phyloP scores from a whole-genome alignment of 2,888 invertebrate species.

The Heteromyza rotundicornis region DNA sequence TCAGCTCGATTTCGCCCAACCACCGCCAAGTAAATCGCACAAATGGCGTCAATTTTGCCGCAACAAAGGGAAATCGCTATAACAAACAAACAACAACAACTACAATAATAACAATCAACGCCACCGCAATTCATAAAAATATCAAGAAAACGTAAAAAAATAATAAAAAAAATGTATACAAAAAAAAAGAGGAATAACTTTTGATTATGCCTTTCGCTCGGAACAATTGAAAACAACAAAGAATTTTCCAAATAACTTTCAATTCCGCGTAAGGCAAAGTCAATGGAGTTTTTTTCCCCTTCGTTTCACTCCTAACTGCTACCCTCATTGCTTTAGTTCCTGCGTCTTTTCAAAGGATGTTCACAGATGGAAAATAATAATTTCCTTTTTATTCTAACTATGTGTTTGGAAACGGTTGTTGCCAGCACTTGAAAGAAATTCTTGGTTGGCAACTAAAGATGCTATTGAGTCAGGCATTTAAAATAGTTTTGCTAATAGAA shows the following conservation, averaged over 20 bases:
- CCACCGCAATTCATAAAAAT: constrained; percentile 1
- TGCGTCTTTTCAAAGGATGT: no score
- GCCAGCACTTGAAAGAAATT: no score
- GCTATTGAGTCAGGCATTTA: no score
- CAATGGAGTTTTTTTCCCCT: no score
- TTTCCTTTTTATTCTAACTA: no score
- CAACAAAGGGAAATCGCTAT: not conserved
- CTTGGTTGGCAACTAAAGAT: no score
- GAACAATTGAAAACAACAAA: constrained; percentile 1
- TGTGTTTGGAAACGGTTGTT: no score
- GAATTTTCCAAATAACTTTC: not conserved
- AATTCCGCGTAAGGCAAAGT: not conserved
- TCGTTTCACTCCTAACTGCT: no score
- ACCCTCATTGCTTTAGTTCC: no score
- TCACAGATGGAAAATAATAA: no score
- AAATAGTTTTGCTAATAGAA: no score
- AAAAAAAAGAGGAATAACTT: not conserved
- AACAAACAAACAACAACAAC: not conserved
- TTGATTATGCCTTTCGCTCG: not conserved
- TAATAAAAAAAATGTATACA: not conserved
- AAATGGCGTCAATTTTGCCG: not conserved
- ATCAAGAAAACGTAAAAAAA: not conserved
- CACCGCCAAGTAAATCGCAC: not conserved
- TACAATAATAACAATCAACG: not conserved
- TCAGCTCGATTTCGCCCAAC: not conserved